Percentiles rank a stretch among this genome's conserved stretches.
These are phyloP conservation scores for Cyphomyrus discorhynchus DNA, from an alignment of 2,113 vertebrate species.

Conservation along the genomic window DNA sequence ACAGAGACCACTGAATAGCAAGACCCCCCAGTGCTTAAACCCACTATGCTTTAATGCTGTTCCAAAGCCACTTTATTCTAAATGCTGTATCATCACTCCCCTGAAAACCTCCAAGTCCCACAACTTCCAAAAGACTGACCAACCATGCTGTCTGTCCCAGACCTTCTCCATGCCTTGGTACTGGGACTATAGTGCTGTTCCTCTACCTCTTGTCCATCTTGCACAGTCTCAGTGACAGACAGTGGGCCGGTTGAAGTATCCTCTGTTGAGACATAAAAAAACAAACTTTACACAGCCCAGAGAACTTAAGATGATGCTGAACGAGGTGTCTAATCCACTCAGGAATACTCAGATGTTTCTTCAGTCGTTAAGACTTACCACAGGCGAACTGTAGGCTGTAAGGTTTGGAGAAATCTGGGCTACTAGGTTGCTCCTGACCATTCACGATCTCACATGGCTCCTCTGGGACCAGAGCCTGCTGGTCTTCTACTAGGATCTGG, in stretches of 20 bases:
- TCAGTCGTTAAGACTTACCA: not conserved
- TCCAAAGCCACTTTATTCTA: not conserved
- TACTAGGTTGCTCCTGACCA: not conserved
- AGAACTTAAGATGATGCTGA: not conserved
- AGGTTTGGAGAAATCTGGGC: not conserved
- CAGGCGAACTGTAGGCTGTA: conserved; percentile 9
- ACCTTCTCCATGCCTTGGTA: conserved; percentile 6
- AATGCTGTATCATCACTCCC: not conserved
- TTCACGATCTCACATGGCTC: not conserved
- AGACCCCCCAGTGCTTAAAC: not conserved
- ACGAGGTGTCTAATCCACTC: not conserved
- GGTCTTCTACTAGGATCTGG: conserved; percentile 22
- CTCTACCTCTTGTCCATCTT: not conserved
- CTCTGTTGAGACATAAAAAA: conserved; percentile 1
- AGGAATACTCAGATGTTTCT: not conserved
- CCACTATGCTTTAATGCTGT: not conserved
- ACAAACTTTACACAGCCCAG: not conserved
- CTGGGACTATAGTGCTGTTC: conserved; percentile 16
- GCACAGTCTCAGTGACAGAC: not conserved
- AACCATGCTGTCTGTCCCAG: conserved; percentile 8
- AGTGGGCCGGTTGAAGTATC: not conserved
- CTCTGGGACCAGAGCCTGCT: not conserved
- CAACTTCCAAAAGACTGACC: not conserved
- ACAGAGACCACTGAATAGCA: not conserved
- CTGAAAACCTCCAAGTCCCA: not conserved